Conservation (phyloP, 2,888 invertebrate genomes). For the Eristalis pertinax region DNA sequence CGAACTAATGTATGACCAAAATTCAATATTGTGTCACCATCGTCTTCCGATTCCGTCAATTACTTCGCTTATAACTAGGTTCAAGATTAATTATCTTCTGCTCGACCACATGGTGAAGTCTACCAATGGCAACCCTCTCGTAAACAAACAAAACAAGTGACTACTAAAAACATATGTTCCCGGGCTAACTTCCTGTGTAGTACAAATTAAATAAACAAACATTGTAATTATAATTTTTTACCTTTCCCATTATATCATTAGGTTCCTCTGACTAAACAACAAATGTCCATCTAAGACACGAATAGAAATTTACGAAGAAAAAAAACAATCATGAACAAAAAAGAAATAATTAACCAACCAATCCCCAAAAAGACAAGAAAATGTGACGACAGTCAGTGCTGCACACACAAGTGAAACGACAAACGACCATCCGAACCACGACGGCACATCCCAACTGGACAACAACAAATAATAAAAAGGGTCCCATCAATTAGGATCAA, state of each 20-base stretch:
- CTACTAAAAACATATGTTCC: background rate
- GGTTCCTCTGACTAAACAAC: slow-evolving; percentile 18
- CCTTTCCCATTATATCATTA: background rate
- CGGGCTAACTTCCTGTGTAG: background rate
- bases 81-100: background rate
- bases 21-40: too few relatives aligned
- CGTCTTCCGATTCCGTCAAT: too few relatives aligned
- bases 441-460: slow-evolving; percentile 3
- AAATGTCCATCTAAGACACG: slow-evolving; percentile 42
- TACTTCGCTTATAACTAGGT: too few relatives aligned
- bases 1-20: too few relatives aligned
- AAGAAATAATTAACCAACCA: slow-evolving; percentile 54
- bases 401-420: background rate
- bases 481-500: slow-evolving; percentile 72
- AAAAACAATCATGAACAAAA: background rate
- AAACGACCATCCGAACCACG: slow-evolving; percentile 29
- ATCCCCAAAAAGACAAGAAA: background rate
- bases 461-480: slow-evolving; percentile 59
- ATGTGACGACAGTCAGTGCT: slow-evolving; percentile 69
- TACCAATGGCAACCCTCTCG: background rate
- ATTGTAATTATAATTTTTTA: slow-evolving; percentile 42
- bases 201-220: slow-evolving; percentile 44
- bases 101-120: background rate
- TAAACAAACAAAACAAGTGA: background rate
- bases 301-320: slow-evolving; percentile 5